These are phyloP conservation scores for Gasteruption jaculator DNA, from an alignment of 2,888 invertebrate species.

Conservation along the genomic window DNA sequence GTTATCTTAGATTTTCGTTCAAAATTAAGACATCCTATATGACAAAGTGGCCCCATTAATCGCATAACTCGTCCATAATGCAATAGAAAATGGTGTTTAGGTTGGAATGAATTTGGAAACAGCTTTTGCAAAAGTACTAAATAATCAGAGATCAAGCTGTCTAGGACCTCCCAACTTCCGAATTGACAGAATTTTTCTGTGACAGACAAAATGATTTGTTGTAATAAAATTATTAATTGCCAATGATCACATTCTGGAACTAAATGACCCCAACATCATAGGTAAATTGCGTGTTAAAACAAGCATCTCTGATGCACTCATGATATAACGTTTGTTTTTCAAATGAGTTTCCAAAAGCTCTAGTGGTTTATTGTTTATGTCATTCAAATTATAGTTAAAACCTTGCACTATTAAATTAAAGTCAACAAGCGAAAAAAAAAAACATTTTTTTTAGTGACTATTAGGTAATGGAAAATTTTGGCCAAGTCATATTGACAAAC, in stretches of 20 bases:
- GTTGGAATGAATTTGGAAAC: constrained; percentile 17
- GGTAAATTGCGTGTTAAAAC: too few relatives aligned
- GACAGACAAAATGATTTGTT: constrained; percentile 16
- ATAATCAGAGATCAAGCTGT: constrained; percentile 16
- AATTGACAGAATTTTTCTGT: constrained; percentile 7
- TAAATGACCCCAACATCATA: too few relatives aligned
- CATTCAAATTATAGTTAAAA: too few relatives aligned
- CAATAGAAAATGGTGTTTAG: constrained; percentile 24
- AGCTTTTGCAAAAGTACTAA: constrained; percentile 11
- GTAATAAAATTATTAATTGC: constrained; percentile 14
- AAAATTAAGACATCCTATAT: constrained; percentile 16
- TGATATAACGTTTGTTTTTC: too few relatives aligned
- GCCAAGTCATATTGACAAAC: too few relatives aligned
- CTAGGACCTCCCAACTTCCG: constrained; percentile 8
- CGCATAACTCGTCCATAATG: constrained; percentile 21
- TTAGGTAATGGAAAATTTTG: too few relatives aligned
- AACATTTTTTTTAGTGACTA: too few relatives aligned
- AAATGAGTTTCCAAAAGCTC: too few relatives aligned
- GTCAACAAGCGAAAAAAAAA: too few relatives aligned
- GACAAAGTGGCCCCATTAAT: constrained; percentile 19
- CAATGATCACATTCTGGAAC: constrained; percentile 15
- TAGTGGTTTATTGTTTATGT: too few relatives aligned
- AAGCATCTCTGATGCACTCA: too few relatives aligned
- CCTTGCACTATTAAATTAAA: too few relatives aligned
- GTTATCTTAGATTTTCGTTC: constrained; percentile 20